These are phyloP conservation scores for Octodonta nipae DNA, from an alignment of 2,888 invertebrate genomes.

Conservation along the genomic window DNA sequence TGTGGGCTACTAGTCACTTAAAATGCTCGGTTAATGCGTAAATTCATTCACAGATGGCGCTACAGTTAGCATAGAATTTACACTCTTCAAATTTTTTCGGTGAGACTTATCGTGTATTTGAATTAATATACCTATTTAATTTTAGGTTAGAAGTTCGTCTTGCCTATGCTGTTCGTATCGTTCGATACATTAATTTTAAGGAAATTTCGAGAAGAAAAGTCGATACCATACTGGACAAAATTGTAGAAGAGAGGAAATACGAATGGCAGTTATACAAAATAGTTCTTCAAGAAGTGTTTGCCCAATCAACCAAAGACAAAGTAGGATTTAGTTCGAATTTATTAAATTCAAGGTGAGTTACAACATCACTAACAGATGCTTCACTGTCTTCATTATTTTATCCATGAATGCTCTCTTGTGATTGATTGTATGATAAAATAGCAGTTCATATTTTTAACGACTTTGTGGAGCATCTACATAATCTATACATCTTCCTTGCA, in stretches of 20 bases:
- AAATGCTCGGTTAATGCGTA: no score
- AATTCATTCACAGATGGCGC: no score
- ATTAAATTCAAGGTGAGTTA: slow-evolving; percentile 37
- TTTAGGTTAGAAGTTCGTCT: slow-evolving; percentile 31
- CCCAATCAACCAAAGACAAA: slow-evolving; percentile 18
- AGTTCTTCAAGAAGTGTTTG: slow-evolving; percentile 31
- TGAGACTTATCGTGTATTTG: slow-evolving; percentile 3
- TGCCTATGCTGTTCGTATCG: slow-evolving; percentile 34
- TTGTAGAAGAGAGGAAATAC: slow-evolving; percentile 22
- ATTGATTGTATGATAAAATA: no score
- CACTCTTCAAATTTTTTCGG: slow-evolving; percentile 3
- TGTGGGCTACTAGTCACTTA: no score
- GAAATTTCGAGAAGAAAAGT: slow-evolving; percentile 32
- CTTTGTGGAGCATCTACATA: no score
- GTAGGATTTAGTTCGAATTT: slow-evolving; percentile 23
- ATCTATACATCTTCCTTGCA: not conserved
- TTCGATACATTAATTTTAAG: slow-evolving; percentile 37
- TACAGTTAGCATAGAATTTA: no score
- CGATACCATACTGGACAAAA: slow-evolving; percentile 23
- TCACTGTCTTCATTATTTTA: no score
- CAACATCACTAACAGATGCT: no score
- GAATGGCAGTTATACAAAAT: slow-evolving; percentile 31
- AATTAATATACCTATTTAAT: no score
- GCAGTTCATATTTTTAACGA: no score
- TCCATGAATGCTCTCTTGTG: no score